Evolutionary conservation across 2,113 vertebrate genomes (phyloP), one percentile per base, ranked within the genome.

Genomic region (Cololabis saira): DNA sequence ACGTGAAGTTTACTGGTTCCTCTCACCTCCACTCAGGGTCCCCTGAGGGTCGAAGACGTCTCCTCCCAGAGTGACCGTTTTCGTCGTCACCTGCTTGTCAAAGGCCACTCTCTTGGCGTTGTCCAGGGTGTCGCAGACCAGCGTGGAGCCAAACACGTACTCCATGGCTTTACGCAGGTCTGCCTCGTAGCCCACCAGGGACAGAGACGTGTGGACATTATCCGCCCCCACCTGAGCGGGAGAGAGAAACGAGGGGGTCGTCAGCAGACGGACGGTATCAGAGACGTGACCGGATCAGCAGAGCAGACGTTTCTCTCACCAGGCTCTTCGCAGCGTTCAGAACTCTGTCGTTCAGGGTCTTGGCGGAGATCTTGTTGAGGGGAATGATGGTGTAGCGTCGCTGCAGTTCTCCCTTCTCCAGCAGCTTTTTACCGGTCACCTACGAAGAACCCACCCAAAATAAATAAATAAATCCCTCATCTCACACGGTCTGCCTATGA

Each of bases 101-200:
- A 98, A 99, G 52, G 98, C 94, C 59, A 98, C 95, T 84, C 88
- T 96, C 84, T 98, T 98, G 61, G 97, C 96, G 17, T 94, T 95
- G 78, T 98, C 95, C 91, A 99, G 89, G 61, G 75, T 93, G 74
- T 95, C 93, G 55, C 96, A 98, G 61, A 99, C 87, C 75, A 99
- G 64, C 1, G 96, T 94, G 69, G 94, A 91, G 53, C 97, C 98
- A 76, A 99, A 99, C 21, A 98, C 95, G 67, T 95, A 99, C 86
- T 99, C 95, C 96, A 99, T 97, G 67, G 96, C 97, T 86, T 95
- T 98, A n/a, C 93, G 93, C 61, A 99, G 80, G 78, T 98, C 95
- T 10, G 90, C 56, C 12, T 96, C 92, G 8, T 97, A 99, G 0
- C 65, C 92, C 71, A 99, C 93, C 56, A 97, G 78, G 5, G 87